Base-by-base conservation (phyloP, 2,113 vertebrate genomes). In the Arothron firmamentum region DNA sequence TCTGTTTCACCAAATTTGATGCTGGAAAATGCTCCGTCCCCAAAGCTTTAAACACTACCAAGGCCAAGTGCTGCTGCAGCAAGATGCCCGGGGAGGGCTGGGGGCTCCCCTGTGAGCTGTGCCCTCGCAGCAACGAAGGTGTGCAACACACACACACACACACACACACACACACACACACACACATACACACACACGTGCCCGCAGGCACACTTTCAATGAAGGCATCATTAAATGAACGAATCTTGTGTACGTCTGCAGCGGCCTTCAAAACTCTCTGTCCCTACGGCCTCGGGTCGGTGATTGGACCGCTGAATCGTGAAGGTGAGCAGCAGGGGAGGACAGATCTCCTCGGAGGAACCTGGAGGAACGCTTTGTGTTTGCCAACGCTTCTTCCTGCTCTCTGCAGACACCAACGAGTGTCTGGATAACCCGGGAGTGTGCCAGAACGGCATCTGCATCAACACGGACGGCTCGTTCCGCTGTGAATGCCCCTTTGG, bases 21-120 rank as follows among this genome's bases (percentile, higher is more conserved):
- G 88, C 90, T 0, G 92, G 95, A 0, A 94, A 93, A 80, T 99
- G 96, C 70, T 92, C 92, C 0, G 90, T 92, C 16, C 95, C 95
- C 66, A 97, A 95, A 71, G 91, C 93, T 42, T 93, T 93, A 77
- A 97, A 97, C 88, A 94, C 92, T 69, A 97, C 94, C 70, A 97
- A 97, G 77, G 92, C 93, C 59, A 92, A 90, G 74, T 98, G 96
- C 79, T 99, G 96, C 75, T 97, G 96, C 84, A 97, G 94, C 84
- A 93, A 92, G 80, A 94, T 93, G 92, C 93, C 95, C 0, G 94
- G 95, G 0, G 93, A 96, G 74, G 96, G 95, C 15, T 97, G 94
- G 96, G 94, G 94, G 0, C 92, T 95, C 13, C 96, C 96, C n/a
- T 98, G 96, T 1, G 94, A 99, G 75, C 92, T 97, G 65, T 96